Evolutionary conservation across 1,140 invertebrate species (phyloP).

Genomic region (Drosophila tropicalis): DNA sequence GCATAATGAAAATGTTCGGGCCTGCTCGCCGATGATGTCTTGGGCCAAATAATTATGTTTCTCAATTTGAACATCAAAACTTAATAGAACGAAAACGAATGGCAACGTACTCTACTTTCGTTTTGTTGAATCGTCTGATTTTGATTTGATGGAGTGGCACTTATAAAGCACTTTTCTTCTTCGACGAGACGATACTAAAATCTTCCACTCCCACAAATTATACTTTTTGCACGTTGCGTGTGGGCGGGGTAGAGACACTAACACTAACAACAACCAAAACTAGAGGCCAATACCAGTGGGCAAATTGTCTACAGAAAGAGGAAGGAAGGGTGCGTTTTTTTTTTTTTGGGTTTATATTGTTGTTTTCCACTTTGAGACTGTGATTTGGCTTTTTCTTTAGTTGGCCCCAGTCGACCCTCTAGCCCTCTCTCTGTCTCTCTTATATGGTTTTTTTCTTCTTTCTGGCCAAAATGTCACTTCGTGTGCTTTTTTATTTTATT

Average conservation of each 20-base stretch:
- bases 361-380: slow-evolving; percentile 66
- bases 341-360: slow-evolving; percentile 40
- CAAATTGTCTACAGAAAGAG: slow-evolving; percentile 67
- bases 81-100: slow-evolving; percentile 56
- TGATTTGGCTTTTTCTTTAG: slow-evolving; percentile 67
- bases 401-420: slow-evolving; percentile 1
- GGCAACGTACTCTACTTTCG: slow-evolving; percentile 75
- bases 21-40: not conserved
- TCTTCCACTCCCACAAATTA: slow-evolving; percentile 39
- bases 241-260: slow-evolving; percentile 35
- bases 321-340: not conserved
- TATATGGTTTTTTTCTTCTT: slow-evolving; percentile 3
- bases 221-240: slow-evolving; percentile 54
- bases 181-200: slow-evolving; percentile 13
- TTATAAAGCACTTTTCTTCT: slow-evolving; percentile 73
- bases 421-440: slow-evolving; percentile 40
- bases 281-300: slow-evolving; percentile 32
- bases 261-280: slow-evolving; percentile 24
- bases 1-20: slow-evolving; percentile 59
- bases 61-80: slow-evolving; percentile 53
- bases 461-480: slow-evolving; percentile 75
- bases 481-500: slow-evolving; percentile 58
- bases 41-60: slow-evolving; percentile 70
- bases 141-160: slow-evolving; percentile 74
- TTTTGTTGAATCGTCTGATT: slow-evolving; percentile 67